Base-by-base conservation (phyloP, 2,113 vertebrate species). In the Probosciger aterrimus region DNA sequence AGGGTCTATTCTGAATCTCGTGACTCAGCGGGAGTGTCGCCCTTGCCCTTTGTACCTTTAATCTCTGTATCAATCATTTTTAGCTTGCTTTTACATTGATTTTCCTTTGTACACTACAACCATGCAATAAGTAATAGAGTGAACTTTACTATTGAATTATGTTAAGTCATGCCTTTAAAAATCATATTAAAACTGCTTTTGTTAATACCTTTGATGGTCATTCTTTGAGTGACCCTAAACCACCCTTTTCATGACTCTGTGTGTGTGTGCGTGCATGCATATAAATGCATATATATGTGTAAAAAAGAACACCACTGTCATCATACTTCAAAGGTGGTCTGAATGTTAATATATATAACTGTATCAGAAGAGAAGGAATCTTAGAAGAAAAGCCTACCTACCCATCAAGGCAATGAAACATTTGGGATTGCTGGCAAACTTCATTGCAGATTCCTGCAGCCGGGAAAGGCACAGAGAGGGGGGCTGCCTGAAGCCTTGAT, bases 251-350 rank as follows among this genome's bases (percentile, higher is more conserved):
- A 4, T 7, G 6, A 59, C 14, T n/a, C 2, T 35, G 22, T 18
- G 1, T 31, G 7, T 4, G 11, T 13, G 6, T 7, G 31, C 1
- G 1, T 41, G 18, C 9, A 5, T 31, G 19, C 4, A 28, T 28
- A 41, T 28, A 39, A 35, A 82, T 33, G 13, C 11, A 18, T 12
- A 63, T 2, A 57, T 23, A 43, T 63, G 18, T 63, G 7, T 49
- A 18, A 62, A 25, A n/a, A 82, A 55, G 24, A 87, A 60, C 7
- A 74, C 23, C 9, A 7, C 19, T 86, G 19, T 44, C 19, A 30
- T 50, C 28, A 10, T 25, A n/a, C 27, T 12, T 84, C 46, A 39
- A 46, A 88, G 9, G 7, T 71, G 18, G 6, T 53, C 46, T 86
- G 39, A 86, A 79, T 63, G 9, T n/a, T 60, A 46, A 39, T 53